These are phyloP conservation scores for Turnix velox DNA, from an alignment of 2,113 vertebrate genomes.

Conservation along the genomic window DNA sequence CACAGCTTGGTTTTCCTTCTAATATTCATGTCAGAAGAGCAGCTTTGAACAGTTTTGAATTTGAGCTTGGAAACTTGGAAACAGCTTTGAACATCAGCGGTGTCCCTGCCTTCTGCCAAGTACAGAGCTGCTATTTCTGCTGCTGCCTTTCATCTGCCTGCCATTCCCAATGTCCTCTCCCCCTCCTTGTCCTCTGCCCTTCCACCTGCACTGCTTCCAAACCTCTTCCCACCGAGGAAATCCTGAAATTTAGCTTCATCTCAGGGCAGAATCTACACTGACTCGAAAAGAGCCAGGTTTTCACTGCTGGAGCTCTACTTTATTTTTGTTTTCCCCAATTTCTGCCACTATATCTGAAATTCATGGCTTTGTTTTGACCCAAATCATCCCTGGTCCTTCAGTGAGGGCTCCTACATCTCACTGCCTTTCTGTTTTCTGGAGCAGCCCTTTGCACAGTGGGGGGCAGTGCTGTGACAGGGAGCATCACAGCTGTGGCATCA, in stretches of 20 bases:
- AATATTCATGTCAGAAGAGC: background rate
- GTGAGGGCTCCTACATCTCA: background rate
- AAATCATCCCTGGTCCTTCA: conserved; percentile 6
- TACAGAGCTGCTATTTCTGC: background rate
- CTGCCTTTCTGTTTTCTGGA: background rate
- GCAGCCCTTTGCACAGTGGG: conserved; percentile 18
- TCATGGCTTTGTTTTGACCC: conserved; percentile 18
- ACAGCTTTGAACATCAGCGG: background rate
- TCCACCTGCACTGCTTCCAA: background rate
- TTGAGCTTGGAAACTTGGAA: no score
- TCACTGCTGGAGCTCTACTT: background rate
- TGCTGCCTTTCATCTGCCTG: background rate
- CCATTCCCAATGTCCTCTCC: background rate
- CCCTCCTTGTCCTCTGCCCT: background rate
- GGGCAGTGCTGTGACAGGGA: no score
- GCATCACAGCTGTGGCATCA: no score
- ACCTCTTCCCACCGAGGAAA: background rate
- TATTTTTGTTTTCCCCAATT: background rate
- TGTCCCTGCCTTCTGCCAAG: background rate
- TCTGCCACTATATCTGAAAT: background rate
- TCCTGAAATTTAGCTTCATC: background rate
- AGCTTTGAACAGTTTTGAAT: background rate
- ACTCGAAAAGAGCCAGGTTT: background rate
- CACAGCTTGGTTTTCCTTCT: background rate
- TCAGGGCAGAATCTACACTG: background rate